These are phyloP conservation scores for Pseudobourletiella spinata DNA, from an alignment of 1,140 invertebrate species.

Conservation along the genomic window DNA sequence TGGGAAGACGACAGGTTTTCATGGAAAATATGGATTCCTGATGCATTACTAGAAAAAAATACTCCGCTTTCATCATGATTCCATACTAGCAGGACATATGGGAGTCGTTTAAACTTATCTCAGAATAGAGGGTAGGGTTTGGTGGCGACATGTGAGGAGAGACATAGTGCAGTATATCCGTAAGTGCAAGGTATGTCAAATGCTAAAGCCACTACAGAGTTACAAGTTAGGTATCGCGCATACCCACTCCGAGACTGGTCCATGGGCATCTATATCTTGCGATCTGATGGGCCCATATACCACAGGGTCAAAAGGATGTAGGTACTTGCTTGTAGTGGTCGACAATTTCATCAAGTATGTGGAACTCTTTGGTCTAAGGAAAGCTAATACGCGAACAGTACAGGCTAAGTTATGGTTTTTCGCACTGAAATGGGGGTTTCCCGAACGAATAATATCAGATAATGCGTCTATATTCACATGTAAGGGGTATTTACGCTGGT, in stretches of 20 bases:
- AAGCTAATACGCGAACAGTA: slow-evolving; percentile 4
- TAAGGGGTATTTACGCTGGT: slow-evolving; percentile 11
- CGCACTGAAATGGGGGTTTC: slow-evolving; percentile 36
- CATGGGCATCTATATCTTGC: slow-evolving; percentile 28
- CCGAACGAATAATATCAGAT: slow-evolving; percentile 29
- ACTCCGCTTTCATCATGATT: background rate
- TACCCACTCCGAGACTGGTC: background rate
- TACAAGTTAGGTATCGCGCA: background rate
- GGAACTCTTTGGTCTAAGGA: slow-evolving; percentile 28
- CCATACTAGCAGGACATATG: background rate
- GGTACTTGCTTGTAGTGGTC: slow-evolving; percentile 26
- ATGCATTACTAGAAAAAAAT: background rate
- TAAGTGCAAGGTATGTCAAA: slow-evolving; percentile 4
- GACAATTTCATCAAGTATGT: slow-evolving; percentile 33
- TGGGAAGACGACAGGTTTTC: slow-evolving; percentile 12
- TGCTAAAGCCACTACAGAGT: background rate
- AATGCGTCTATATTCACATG: slow-evolving; percentile 36
- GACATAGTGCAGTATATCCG: background rate
- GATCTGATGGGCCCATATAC: slow-evolving; percentile 34
- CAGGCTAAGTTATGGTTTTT: slow-evolving; percentile 22
- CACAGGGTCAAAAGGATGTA: background rate
- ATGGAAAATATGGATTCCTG: slow-evolving; percentile 10
- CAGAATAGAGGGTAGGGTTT: slow-evolving; percentile 1
- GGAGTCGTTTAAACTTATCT: slow-evolving; percentile 4
- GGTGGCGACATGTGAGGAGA: slow-evolving; percentile 5